phyloP scores from a whole-genome alignment of 1,140 invertebrate genomes.

The Choristoneura fumiferana region DNA sequence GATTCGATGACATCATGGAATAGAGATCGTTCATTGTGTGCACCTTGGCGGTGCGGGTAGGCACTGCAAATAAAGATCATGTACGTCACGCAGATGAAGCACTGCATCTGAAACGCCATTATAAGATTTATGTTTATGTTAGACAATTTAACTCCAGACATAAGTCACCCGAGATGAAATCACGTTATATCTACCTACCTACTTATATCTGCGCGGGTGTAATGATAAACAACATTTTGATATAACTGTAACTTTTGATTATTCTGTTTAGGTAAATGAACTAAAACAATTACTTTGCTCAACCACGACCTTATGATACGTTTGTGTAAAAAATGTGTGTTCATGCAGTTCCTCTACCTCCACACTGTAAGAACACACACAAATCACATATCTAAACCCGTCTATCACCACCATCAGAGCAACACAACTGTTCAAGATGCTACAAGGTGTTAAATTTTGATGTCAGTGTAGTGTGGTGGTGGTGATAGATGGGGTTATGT shows the following conservation, averaged over 20 bases:
- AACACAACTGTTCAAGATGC: no score
- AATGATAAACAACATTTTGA: background rate
- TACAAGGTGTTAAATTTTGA: no score
- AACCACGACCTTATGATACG: no score
- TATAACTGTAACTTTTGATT: background rate
- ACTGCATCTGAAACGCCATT: constrained; percentile 60
- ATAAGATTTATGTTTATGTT: background rate
- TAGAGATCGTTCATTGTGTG: constrained; percentile 48
- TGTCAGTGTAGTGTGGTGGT: no score
- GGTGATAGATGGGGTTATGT: no score
- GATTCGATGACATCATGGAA: constrained; percentile 69
- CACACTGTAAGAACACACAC: no score
- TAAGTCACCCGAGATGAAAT: background rate
- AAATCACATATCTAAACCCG: no score
- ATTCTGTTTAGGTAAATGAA: constrained; percentile 1
- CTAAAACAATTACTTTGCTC: no score
- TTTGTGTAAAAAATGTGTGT: no score
- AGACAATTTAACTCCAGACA: no score
- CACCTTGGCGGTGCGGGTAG: constrained; percentile 11
- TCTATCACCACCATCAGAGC: no score
- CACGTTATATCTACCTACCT: background rate
- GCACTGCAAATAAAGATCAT: constrained; percentile 56
- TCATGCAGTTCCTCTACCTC: no score
- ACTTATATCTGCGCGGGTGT: background rate
- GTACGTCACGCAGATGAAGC: constrained; percentile 65